Evolutionary conservation across 2,797 vertebrate genomes (phyloP).

Genomic region (Alca torda): DNA sequence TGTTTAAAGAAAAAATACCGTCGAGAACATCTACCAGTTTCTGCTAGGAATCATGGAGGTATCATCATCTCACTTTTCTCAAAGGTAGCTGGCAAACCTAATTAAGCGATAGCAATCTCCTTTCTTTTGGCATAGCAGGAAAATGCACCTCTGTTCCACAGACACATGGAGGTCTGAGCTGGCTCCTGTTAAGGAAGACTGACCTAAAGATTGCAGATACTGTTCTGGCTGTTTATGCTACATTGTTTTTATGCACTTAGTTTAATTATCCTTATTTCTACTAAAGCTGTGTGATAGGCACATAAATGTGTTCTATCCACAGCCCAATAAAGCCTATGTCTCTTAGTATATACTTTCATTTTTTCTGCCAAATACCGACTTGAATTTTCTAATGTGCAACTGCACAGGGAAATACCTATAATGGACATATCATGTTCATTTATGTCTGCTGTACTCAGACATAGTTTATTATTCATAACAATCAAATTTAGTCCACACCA

Average conservation of each 20-base stretch:
- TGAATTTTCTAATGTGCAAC: not conserved
- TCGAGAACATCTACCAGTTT: not conserved
- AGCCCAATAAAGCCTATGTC: not conserved
- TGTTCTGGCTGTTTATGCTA: not conserved
- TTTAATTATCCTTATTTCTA: not conserved
- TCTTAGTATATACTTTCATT: not conserved
- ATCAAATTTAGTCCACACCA: not conserved
- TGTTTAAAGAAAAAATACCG: not conserved
- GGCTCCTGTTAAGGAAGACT: not conserved
- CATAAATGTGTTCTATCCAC: not conserved
- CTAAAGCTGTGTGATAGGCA: not conserved
- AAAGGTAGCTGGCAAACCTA: not conserved
- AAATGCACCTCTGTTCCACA: not conserved
- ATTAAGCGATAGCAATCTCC: fast-evolving
- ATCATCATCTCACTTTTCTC: not conserved
- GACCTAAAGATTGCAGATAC: not conserved
- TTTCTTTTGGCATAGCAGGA: not conserved
- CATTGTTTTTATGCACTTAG: not conserved
- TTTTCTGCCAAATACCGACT: not conserved
- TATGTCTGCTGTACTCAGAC: not conserved
- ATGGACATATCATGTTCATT: not conserved
- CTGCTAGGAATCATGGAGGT: not conserved
- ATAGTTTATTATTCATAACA: not conserved
- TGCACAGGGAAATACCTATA: not conserved
- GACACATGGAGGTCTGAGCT: not conserved